phyloP scores from a whole-genome alignment of 2,113 vertebrate genomes.

The Saguinus midas region DNA sequence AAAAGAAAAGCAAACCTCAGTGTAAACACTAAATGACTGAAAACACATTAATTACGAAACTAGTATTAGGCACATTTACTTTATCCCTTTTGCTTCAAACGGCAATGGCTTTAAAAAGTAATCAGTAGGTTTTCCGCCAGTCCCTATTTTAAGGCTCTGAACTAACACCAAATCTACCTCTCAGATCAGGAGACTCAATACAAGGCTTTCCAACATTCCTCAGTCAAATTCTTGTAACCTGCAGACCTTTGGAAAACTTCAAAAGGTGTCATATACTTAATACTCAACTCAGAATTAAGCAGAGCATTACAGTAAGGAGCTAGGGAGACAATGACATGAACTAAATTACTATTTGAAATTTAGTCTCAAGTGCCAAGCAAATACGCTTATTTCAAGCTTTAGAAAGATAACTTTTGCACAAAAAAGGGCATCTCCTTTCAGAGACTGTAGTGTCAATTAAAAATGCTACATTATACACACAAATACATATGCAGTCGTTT shows the following conservation, averaged over 20 bases:
- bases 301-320: constrained; percentile 13
- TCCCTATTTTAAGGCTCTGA: not conserved
- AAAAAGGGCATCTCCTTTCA: not conserved
- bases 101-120: constrained; percentile 40
- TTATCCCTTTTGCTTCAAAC: not conserved
- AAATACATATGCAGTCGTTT: not conserved
- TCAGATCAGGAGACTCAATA: not conserved
- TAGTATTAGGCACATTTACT: not conserved
- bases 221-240: constrained; percentile 25
- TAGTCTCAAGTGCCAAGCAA: not conserved
- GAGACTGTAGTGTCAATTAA: not conserved
- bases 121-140: not conserved
- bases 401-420: not conserved
- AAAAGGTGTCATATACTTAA: not conserved
- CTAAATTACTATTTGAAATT: constrained; percentile 10
- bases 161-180: not conserved
- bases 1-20: not conserved
- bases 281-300: constrained; percentile 2
- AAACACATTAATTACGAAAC: constrained; percentile 26
- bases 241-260: constrained; percentile 42
- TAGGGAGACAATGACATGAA: not conserved
- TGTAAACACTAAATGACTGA: not conserved
- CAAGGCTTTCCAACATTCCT: not conserved
- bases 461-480: not conserved
- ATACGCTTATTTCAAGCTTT: not conserved